These are phyloP conservation scores for Raja brachyura DNA, from an alignment of 2,113 vertebrate genomes.

Conservation along the genomic window DNA sequence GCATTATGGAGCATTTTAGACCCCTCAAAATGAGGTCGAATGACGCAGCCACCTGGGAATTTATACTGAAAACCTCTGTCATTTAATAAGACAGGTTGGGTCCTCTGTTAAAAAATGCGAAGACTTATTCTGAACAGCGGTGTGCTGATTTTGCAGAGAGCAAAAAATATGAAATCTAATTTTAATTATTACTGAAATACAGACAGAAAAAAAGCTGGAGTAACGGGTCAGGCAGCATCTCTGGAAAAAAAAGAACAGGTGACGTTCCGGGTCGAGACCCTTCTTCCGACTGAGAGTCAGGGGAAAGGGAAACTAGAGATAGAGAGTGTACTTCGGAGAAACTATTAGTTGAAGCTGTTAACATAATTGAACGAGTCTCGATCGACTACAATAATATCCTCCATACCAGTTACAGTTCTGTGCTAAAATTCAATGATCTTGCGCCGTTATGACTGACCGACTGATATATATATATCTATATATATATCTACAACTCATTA, in stretches of 20 bases:
- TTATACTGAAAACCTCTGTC: no score
- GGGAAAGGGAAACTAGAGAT: no score
- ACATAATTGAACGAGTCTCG: not conserved
- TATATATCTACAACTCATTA: not conserved
- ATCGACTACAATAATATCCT: not conserved
- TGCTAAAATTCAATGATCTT: not conserved
- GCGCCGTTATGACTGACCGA: not conserved
- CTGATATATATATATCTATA: no score
- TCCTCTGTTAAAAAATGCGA: not conserved
- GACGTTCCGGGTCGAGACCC: no score
- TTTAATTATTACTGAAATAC: not conserved
- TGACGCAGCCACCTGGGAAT: not conserved
- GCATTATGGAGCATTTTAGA: no score
- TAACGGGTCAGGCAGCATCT: no score
- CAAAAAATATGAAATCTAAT: not conserved
- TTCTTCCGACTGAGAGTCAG: no score
- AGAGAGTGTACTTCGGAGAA: no score
- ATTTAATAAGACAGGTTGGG: not conserved
- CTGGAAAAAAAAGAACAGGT: no score
- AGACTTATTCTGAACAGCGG: not conserved
- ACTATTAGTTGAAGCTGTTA: not conserved
- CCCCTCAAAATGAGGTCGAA: not conserved
- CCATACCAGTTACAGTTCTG: not conserved
- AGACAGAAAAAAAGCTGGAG: no score
- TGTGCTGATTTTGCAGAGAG: not conserved